Percentiles rank a stretch among this genome's conserved stretches.
These are phyloP conservation scores for Phrynocephalus vlangalii DNA, from an alignment of 2,797 vertebrate genomes.

Conservation along the genomic window DNA sequence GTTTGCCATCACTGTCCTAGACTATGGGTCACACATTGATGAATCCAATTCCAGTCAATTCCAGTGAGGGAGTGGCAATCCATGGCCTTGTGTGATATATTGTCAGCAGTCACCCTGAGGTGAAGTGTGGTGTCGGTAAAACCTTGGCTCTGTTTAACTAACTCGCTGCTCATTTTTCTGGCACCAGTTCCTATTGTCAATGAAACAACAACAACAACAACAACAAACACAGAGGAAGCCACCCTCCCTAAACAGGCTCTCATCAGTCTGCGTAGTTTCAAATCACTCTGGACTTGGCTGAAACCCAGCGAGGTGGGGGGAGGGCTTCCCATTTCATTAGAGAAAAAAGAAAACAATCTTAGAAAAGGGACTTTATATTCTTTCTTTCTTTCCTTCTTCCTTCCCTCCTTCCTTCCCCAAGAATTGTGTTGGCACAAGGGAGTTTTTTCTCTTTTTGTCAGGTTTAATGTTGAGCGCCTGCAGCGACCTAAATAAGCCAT, in stretches of 20 bases:
- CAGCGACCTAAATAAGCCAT: not conserved
- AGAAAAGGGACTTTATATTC: constrained; percentile 8
- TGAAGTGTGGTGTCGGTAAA: constrained; percentile 17
- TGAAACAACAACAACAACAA: constrained; percentile 11
- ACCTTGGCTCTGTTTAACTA: not conserved
- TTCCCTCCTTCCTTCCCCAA: constrained; percentile 7
- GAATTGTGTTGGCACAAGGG: constrained; percentile 9
- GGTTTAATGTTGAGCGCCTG: not conserved
- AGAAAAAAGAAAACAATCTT: constrained; percentile 12
- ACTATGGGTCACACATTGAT: not conserved
- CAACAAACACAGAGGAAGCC: not conserved
- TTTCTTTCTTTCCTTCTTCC: not conserved
- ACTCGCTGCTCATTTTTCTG: constrained; percentile 24
- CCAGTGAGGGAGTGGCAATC: not conserved
- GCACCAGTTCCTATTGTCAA: constrained; percentile 28
- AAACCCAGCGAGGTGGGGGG: constrained; percentile 12
- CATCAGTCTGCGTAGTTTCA: constrained; percentile 7
- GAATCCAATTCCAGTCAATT: not conserved
- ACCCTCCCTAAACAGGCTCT: not conserved
- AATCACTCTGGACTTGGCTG: constrained; percentile 15
- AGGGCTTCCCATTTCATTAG: not conserved
- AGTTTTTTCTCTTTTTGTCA: not conserved
- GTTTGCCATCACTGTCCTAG: not conserved
- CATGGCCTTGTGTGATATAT: not conserved
- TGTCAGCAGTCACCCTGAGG: constrained; percentile 18